Percentiles rank a stretch among this genome's conserved stretches.
These are phyloP conservation scores for Pissodes strobi DNA, from an alignment of 1,140 invertebrate species.

Conservation along the genomic window DNA sequence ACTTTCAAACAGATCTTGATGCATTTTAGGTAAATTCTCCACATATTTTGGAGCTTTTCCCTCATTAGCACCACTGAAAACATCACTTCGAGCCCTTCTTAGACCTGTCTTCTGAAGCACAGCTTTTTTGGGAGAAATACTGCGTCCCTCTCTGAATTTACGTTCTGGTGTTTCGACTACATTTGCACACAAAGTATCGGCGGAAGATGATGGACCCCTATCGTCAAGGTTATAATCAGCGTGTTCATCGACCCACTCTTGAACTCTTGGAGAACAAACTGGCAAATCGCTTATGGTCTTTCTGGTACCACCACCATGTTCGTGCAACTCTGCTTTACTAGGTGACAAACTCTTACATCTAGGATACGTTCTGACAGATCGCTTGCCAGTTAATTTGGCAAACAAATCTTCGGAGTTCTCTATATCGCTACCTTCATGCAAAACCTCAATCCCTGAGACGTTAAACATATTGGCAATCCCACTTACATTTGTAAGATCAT, in stretches of 20 bases:
- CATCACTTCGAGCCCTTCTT: no score
- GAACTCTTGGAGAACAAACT: constrained; percentile 24
- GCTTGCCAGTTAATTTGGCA: constrained; percentile 51
- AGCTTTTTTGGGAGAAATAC: no score
- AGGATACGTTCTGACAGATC: constrained; percentile 43
- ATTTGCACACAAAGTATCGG: no score
- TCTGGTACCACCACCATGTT: not conserved
- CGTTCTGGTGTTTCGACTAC: no score
- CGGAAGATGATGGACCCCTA: no score
- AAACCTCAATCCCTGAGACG: constrained; percentile 48
- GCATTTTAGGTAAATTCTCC: no score
- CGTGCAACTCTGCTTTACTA: not conserved
- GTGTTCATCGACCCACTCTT: constrained; percentile 36
- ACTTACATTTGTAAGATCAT: constrained; percentile 56
- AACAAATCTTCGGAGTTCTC: constrained; percentile 47
- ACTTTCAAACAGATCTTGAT: no score
- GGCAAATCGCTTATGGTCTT: constrained; percentile 31
- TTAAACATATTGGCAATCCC: constrained; percentile 56
- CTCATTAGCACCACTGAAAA: no score
- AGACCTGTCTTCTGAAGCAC: no score
- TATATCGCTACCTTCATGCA: constrained; percentile 40
- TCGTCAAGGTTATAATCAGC: no score
- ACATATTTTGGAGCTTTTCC: no score
- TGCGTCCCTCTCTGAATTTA: no score
- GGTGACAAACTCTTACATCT: constrained; percentile 32